A percentile compares a stretch with the other conserved stretches of the same genome.
Evolutionary conservation across 2,113 vertebrate genomes (phyloP).

Genomic region (Pelvicachromis taeniatus): DNA sequence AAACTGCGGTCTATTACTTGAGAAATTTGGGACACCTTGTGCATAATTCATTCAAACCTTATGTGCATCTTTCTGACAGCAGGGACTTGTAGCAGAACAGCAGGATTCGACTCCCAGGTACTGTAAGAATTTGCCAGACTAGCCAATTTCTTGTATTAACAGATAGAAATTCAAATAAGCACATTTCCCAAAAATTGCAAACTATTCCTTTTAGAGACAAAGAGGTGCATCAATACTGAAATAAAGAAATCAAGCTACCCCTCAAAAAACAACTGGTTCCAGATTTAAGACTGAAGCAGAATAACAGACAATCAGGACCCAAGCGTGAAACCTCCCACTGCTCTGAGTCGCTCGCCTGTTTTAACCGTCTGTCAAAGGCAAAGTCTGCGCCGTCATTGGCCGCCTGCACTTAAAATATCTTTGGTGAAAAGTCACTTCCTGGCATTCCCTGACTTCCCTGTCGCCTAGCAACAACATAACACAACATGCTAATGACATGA

Average conservation of each 20-base stretch:
- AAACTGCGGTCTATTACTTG: neutral
- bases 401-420: slow-evolving; percentile 65
- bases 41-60: neutral
- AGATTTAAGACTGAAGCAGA: neutral
- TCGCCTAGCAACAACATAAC: slow-evolving; percentile 51
- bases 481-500: slow-evolving; percentile 53
- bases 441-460: slow-evolving; percentile 47
- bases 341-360: neutral
- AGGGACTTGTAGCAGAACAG: neutral
- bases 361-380: neutral
- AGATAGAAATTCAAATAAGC: neutral
- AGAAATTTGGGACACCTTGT: neutral
- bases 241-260: neutral
- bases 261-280: neutral
- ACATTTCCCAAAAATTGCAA: neutral
- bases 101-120: neutral
- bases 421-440: slow-evolving; percentile 66
- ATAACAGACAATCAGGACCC: neutral
- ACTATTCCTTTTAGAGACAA: neutral
- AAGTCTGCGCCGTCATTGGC: slow-evolving; percentile 28
- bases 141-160: neutral
- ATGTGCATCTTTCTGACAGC: neutral
- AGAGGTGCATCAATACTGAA: neutral
- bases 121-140: neutral
- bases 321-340: neutral